Evolutionary conservation across 1,140 invertebrate genomes (phyloP), one percentile per base, ranked within the genome.

Genomic region (Rhizoglyphus robini): DNA sequence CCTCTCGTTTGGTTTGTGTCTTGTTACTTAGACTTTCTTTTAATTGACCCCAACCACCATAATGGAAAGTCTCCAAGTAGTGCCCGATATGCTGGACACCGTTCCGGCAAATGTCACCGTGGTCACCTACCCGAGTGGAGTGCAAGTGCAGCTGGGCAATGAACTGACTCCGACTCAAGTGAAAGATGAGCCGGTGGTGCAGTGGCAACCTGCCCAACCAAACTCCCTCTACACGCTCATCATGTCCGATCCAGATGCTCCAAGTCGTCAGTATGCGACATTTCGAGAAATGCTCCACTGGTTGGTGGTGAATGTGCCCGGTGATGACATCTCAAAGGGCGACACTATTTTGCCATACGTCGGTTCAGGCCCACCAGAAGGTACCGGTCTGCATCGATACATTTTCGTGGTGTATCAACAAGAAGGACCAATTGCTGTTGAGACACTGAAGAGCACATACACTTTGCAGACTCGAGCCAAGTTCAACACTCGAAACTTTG

Each of bases 221-320:
- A 65, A 61, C 20, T 34, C 30, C 3, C 46, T 70, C 13, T 69
- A 69, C 41, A 69, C 68, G 3, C 68, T 69, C 15, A n/a, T 64
- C 11, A 68, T 69, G 65, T 68, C 69, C 54, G 70, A 71, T 54
- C 71, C 66, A 25, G 70, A 71, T 62, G 70, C 66, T 25, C 70
- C 70, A 11, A 65, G 20, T 46, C 49, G 70, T 8, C 8, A 15
- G 23, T 47, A 71, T 25, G 67, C 71, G 5, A 72, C 38, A 18
- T 29, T 69, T 27, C 8, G 68, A 13, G 66, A 72, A 51, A 48
- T 62, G 20, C 34, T 72, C 3, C 70, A 71, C 58, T 71, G 70
- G 70, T 41, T 71, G 4, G 71, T 71, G 3, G 69, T 68, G 3
- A 71, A 71, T 61, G 71, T 71, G 51, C 65, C 70, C 13, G 70